Evolutionary conservation across 2,888 invertebrate species (phyloP).

Genomic region (Zhengitettix transpicula): DNA sequence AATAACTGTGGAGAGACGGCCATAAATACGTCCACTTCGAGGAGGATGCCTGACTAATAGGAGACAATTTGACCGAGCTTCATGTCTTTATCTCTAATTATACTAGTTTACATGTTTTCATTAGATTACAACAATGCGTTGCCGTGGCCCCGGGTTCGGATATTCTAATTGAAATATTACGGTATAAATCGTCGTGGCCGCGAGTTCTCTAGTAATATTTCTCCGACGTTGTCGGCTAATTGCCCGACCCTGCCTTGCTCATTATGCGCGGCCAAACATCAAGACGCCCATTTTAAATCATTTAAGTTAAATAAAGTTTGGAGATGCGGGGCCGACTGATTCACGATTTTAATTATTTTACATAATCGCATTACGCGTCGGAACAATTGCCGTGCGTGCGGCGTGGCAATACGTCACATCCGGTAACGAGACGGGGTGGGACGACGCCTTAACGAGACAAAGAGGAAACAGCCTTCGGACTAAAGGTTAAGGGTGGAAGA

Average conservation of each 20-base stretch:
- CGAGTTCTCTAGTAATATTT: neutral
- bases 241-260: neutral
- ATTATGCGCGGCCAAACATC: neutral
- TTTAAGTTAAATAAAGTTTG: neutral
- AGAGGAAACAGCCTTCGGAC: too few species aligned
- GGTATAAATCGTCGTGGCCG: neutral
- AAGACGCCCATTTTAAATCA: neutral
- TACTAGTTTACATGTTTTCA: neutral
- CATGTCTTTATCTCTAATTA: too few species aligned
- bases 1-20: too few species aligned
- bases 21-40: too few species aligned
- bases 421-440: too few species aligned
- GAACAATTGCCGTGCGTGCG: too few species aligned
- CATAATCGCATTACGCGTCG: neutral
- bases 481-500: too few species aligned
- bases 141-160: neutral
- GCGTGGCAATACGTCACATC: too few species aligned
- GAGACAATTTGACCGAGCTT: too few species aligned
- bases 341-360: neutral
- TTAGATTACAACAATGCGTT: neutral
- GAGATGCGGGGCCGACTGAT: neutral
- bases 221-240: neutral
- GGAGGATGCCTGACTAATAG: too few species aligned
- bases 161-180: neutral
- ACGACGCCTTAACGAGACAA: too few species aligned